Evolutionary conservation across 2,113 vertebrate genomes (phyloP).

Genomic region (Phalacrocorax carbo): DNA sequence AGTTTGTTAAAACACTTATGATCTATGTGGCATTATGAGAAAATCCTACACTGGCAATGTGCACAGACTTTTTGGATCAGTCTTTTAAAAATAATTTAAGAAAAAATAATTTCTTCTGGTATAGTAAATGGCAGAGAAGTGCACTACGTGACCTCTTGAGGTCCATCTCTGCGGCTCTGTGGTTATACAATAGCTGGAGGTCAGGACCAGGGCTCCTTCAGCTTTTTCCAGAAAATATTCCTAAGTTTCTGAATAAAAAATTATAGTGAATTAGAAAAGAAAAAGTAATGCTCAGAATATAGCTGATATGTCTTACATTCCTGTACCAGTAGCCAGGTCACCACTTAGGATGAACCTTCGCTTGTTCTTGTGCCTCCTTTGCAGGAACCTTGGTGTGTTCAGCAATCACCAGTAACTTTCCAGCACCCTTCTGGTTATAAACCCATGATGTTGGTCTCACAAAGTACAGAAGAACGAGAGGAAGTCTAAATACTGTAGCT

Average conservation of each 20-base stretch:
- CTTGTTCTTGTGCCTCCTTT: background rate
- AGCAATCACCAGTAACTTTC: background rate
- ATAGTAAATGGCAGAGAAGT: background rate
- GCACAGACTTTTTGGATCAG: background rate
- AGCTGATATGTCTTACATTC: background rate
- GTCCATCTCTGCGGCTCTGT: background rate
- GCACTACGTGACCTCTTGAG: background rate
- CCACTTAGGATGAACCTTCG: background rate
- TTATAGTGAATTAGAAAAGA: background rate
- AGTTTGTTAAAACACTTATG: background rate
- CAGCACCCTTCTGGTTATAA: background rate
- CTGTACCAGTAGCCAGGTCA: background rate
- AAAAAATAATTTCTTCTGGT: background rate
- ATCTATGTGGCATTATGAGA: background rate
- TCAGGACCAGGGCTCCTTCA: background rate
- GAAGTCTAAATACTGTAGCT: background rate
- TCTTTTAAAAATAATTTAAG: background rate
- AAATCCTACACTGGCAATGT: background rate
- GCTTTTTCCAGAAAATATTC: background rate
- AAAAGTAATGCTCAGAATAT: background rate
- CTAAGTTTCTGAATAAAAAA: conserved; percentile 7
- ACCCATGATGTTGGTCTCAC: background rate
- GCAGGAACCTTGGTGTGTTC: background rate
- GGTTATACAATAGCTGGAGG: background rate
- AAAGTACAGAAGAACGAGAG: background rate